A percentile compares a stretch with the other conserved stretches of the same genome.
These are phyloP conservation scores for Ormyrus pomaceus DNA, from an alignment of 2,888 invertebrate genomes.

Conservation along the genomic window DNA sequence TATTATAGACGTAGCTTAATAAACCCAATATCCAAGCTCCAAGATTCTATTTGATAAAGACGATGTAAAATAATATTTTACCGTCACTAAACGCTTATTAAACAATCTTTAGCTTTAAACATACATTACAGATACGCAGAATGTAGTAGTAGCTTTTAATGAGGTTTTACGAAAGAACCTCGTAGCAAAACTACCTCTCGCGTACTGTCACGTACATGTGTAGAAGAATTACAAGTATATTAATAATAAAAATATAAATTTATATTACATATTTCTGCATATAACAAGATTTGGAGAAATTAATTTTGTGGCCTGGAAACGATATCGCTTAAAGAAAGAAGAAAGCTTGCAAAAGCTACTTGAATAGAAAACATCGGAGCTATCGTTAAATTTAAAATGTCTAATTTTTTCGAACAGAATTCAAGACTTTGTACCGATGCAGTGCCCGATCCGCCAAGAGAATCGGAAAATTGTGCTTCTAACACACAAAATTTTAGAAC, in stretches of 20 bases:
- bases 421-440: constrained; percentile 17
- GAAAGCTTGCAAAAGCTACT: background rate
- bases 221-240: constrained; percentile 10
- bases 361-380: constrained; percentile 1
- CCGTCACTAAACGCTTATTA: constrained; percentile 22
- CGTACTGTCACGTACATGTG: too few species aligned
- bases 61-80: background rate
- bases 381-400: constrained; percentile 18
- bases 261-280: background rate
- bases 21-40: too few species aligned
- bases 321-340: background rate
- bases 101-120: too few species aligned
- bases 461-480: constrained; percentile 68
- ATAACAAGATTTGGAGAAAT: too few species aligned
- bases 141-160: too few species aligned
- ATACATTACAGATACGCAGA: too few species aligned
- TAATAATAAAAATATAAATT: background rate
- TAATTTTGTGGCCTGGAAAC: too few species aligned
- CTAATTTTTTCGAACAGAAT: background rate
- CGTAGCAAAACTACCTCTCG: too few species aligned
- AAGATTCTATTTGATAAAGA: too few species aligned
- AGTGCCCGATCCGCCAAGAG: constrained; percentile 38
- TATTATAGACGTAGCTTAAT: too few species aligned
- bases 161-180: too few species aligned
- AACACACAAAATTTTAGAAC: constrained; percentile 2